Evolutionary conservation across 2,797 vertebrate species (phyloP), one percentile per base, ranked within the genome.

Genomic region (Kryptopterus vitreolus): DNA sequence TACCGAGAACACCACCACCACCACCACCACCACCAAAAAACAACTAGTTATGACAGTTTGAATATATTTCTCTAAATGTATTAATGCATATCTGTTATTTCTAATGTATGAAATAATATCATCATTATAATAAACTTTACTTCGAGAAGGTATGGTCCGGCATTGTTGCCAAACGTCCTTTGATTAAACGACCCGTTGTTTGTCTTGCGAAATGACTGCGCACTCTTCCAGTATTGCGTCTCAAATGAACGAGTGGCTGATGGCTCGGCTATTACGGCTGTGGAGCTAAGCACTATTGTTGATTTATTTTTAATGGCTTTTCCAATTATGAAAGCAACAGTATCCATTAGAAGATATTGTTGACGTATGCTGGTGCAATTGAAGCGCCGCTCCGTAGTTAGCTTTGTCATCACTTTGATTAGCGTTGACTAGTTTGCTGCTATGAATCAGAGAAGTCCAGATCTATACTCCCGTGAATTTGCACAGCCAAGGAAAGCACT

Each of bases 271-370:
- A 85, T 91, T 91, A 90, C 74, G 80, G 87, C 76, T 87, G 85
- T 87, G 82, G 76, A 85, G 86, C 89, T 89, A 89, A 92, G 89
- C 87, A 87, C 86, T 88, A 81, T 85, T 89, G 88, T 91, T 93
- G 87, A 93, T 92, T 90, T 88, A 89, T 90, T 92, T 93, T 92
- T 91, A 92, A 93, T 90, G 88, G 88, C 81, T 90, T 91, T 90
- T 90, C 87, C 87, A 92, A 92, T 92, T 92, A 92, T 87, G 87
- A 81, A 76, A 85, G 83, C 88, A 89, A 88, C 89, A 86, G 85
- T 88, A 85, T 81, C 86, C 86, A 91, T 91, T 91, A 91, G 80
- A 87, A 88, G 87, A 88, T 88, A 89, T 87, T 86, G 83, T 86
- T 85, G 82, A 89, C 83, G 86, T 76, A 65, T 35, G 79, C 73